phyloP scores from a whole-genome alignment of 1,140 invertebrate species.

The Archegozetes longisetosus region DNA sequence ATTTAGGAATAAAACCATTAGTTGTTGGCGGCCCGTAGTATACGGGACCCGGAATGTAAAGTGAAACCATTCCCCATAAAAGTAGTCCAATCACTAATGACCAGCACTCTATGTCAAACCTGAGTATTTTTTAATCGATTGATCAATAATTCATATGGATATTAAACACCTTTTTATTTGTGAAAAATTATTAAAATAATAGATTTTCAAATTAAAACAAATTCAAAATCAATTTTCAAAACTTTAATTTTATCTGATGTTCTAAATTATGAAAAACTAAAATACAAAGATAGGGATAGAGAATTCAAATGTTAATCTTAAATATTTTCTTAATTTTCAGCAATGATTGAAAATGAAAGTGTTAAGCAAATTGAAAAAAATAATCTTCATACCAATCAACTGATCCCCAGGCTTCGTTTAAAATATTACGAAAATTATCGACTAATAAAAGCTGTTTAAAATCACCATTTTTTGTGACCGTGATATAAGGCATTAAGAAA shows the following conservation, averaged over 20 bases:
- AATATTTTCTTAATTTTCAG: no score
- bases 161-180: no score
- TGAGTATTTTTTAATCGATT: no score
- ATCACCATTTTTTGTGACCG: conserved; percentile 4
- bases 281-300: no score
- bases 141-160: no score
- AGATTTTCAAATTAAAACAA: no score
- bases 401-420: not conserved
- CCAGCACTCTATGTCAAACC: not conserved
- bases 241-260: no score
- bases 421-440: not conserved
- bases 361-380: not conserved
- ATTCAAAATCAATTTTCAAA: no score
- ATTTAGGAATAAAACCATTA: conserved; percentile 4
- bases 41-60: not conserved
- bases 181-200: no score
- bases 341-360: no score
- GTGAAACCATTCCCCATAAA: not conserved
- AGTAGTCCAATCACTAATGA: not conserved
- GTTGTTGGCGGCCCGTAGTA: conserved; percentile 8
- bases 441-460: not conserved
- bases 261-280: no score
- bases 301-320: no score
- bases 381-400: conserved; percentile 1
- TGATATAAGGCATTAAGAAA: conserved; percentile 9